Evolutionary conservation across 2,113 vertebrate genomes (phyloP).

Genomic region (Tricholaema leucomelas): DNA sequence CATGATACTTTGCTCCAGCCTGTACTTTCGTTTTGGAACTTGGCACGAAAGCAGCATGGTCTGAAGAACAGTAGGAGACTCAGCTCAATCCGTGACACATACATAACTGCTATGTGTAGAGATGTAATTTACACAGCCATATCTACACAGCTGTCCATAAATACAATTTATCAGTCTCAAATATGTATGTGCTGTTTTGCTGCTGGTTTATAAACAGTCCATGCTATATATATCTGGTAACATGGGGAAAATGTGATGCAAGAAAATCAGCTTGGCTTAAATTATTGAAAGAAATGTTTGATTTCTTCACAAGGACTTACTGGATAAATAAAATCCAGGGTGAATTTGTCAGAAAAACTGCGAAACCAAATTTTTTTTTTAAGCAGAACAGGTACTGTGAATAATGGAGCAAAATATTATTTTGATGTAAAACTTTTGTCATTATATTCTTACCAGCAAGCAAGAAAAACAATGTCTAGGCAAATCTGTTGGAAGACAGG

Average conservation of each 20-base stretch:
- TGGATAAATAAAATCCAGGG: neutral
- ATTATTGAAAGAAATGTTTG: neutral
- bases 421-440: neutral
- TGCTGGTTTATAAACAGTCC: neutral
- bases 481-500: neutral
- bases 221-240: neutral
- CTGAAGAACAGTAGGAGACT: too few species aligned
- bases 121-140: neutral
- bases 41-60: too few species aligned
- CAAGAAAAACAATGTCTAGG: neutral
- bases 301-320: neutral
- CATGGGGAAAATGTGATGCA: neutral
- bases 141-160: neutral
- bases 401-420: neutral
- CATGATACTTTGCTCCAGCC: too few species aligned
- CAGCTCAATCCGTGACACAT: too few species aligned
- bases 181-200: neutral
- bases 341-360: neutral
- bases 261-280: neutral
- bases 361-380: neutral
- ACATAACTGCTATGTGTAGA: neutral
- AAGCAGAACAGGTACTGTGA: neutral
- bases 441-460: neutral
- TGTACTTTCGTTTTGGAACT: too few species aligned
- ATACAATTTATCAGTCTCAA: neutral